Percentiles rank a stretch among this genome's conserved stretches.
Evolutionary conservation across 2,113 vertebrate genomes (phyloP).

Genomic region (Mystacornis crossleyi): DNA sequence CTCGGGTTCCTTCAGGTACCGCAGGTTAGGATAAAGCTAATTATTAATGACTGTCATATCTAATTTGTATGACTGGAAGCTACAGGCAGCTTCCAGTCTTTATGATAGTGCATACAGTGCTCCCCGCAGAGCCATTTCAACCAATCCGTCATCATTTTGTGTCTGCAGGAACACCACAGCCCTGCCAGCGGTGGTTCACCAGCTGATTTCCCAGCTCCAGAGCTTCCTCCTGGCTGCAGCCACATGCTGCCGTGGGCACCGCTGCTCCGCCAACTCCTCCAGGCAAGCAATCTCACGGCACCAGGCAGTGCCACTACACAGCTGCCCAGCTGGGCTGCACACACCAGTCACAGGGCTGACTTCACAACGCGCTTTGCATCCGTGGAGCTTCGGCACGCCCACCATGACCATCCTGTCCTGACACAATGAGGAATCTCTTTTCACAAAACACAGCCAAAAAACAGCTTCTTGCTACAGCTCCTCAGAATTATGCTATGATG

Average conservation of each 20-base stretch:
- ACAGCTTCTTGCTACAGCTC: not conserved
- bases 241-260: rapidly evolving
- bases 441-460: not conserved
- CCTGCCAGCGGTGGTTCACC: not conserved
- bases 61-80: constrained; percentile 18
- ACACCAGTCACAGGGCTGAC: not conserved
- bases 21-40: not conserved
- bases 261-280: not conserved
- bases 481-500: not conserved
- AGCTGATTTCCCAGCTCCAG: not conserved
- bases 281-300: not conserved
- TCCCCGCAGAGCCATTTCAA: not conserved
- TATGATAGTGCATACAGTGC: not conserved
- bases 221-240: not conserved
- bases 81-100: not conserved
- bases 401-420: not conserved
- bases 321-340: not conserved
- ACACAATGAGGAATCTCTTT: not conserved
- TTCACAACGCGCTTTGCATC: not conserved
- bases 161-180: not conserved
- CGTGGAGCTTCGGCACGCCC: not conserved
- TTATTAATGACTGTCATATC: constrained; percentile 23
- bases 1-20: not conserved
- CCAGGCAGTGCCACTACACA: not conserved
- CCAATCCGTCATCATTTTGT: not conserved